Evolutionary conservation across 2,113 vertebrate genomes (phyloP).

Genomic region (Craseonycteris thonglongyai): DNA sequence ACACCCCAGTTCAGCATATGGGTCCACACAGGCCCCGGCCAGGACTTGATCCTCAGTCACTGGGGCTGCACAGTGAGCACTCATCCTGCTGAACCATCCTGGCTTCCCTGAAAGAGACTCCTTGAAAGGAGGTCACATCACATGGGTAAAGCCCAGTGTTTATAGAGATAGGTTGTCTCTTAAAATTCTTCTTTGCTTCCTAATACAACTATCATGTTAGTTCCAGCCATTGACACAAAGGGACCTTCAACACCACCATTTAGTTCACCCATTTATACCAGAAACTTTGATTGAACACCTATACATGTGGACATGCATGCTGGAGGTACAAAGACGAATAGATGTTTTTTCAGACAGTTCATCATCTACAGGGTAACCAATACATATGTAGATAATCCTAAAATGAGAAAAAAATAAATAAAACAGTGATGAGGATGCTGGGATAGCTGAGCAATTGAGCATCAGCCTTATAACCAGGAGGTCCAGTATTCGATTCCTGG

Average conservation of each 20-base stretch:
- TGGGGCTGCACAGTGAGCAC: too few relatives aligned
- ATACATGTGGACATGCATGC: background rate
- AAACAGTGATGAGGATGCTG: too few relatives aligned
- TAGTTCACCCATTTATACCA: background rate
- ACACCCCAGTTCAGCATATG: too few relatives aligned
- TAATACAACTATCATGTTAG: background rate
- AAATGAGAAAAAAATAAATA: background rate
- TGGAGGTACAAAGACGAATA: background rate
- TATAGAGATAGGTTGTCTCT: background rate
- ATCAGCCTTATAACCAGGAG: too few relatives aligned
- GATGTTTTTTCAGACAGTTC: background rate
- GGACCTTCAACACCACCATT: background rate
- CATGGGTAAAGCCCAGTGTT: background rate
- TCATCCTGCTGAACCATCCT: too few relatives aligned
- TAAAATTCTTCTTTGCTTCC: background rate
- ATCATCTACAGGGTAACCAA: background rate
- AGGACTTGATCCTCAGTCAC: too few relatives aligned
- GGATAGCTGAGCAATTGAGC: too few relatives aligned
- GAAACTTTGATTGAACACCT: background rate
- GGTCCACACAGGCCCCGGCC: too few relatives aligned
- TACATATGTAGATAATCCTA: background rate
- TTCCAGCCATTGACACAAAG: background rate
- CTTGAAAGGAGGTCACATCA: constrained; percentile 47
- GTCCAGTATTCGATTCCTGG: too few relatives aligned
- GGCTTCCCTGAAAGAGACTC: background rate